Evolutionary conservation across 2,797 vertebrate species (phyloP), one percentile per base, ranked within the genome.

Genomic region (Amphiprion clarkii): DNA sequence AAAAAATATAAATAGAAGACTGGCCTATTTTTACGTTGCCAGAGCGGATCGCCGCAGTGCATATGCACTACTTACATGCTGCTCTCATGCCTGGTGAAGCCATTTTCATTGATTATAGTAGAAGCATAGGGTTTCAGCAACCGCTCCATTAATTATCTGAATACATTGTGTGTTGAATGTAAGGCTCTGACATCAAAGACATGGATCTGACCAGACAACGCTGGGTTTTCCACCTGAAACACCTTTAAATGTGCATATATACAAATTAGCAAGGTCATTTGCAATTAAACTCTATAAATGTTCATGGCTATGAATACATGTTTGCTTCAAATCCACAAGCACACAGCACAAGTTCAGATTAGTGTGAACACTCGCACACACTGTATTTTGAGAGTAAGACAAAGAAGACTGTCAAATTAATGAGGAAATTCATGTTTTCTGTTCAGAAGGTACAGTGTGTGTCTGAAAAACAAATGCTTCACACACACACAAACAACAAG

Each of bases 401-500:
- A 6, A 61, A n/a, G 6, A 68, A 44, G 46, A 33, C n/a, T 12
- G 17, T 21, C 46, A 62, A 52, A 48, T 69, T 25, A 54, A 57
- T 66, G 49, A 36, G 13, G n/a, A 57, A 44, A 53, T 60, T 25
- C 3, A 2, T 36, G 42, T 55, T 31, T 70, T 60, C 64, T 65
- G 27, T 72, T 76, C 21, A 63, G 23, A 78, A 60, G n/a, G 53
- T 68, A 57, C 5, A 5, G 23, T 59, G 74, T 81, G 48, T 64
- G 25, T 65, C 51, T 55, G 27, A 54, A 10, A 21, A 58, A 71
- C 21, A 64, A 67, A 14, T 13, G 19, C 48, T 77, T 63, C 49
- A 76, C 33, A 71, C 74, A 76, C 68, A 81, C 90, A 84, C 85
- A 90, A 86, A 84, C 89, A 87, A 87, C 87, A 89, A 89, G 89